Base-by-base conservation (phyloP, 2,113 vertebrate species). In the Sapayoa aenigma region DNA sequence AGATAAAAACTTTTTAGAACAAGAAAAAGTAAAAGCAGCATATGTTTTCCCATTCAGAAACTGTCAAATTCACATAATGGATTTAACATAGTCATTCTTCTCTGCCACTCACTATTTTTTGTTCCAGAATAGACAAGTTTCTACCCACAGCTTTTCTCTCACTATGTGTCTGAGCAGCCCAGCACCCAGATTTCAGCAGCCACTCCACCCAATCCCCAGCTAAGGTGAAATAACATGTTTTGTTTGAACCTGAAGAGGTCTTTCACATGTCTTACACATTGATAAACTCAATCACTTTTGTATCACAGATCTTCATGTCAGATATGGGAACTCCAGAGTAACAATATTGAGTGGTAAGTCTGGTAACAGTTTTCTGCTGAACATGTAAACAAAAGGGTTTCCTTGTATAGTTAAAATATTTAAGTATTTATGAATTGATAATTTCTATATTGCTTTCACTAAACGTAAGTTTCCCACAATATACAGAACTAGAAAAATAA, bases 351-450 rank as follows among this genome's bases (percentile, higher is more conserved):
- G 22, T n/a, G 5, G 11, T 27, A 46, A 53, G 14, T 20, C 12
- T 15, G 3, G 14, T 12, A 21, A 39, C 4, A 33, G 12, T 31
- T 79, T 56, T 74, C 53, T 59, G 19, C 37, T 41, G 35, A 83
- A 46, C 3, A 41, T 2, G 5, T 55, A 52, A 72, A 10, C 71
- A 60, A 47, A 78, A n/a, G 2, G 2, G 0, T 1, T 7, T 75
- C 46, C 12, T 24, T 39, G 1, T 73, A 4, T 37, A 68, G 28
- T 28, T 49, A 59, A 63, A 73, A 33, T 0, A 0, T 14, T 53
- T 33, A 41, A 56, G 22, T 47, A 52, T 56, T 83, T 66, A 27
- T 11, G 12, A 35, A 9, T 21, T 85, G 25, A 21, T 13, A 49
- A 20, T 31, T 44, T 28, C 4, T 12, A 3, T 5, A 18, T 25